phyloP scores from a whole-genome alignment of 2,888 invertebrate genomes.

The Cremastinae sp. region DNA sequence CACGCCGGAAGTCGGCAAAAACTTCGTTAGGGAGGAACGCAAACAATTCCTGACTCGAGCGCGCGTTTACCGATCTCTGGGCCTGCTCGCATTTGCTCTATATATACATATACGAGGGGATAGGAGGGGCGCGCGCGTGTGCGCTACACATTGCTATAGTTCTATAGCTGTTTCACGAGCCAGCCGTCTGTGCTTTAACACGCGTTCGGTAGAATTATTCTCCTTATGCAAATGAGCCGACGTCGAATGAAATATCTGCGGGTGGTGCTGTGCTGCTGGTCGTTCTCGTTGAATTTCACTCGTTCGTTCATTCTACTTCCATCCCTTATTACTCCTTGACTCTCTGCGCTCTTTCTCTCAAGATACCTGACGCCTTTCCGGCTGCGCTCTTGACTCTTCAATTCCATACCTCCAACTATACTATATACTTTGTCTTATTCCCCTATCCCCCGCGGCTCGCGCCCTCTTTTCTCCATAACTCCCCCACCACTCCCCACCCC shows the following conservation, averaged over 20 bases:
- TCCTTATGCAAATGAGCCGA: slow-evolving; percentile 72
- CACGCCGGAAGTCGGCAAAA: slow-evolving; percentile 71
- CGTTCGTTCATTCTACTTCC: slow-evolving; percentile 7
- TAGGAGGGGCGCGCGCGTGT: too few species aligned
- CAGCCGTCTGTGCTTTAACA: slow-evolving; percentile 61
- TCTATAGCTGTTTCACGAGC: slow-evolving; percentile 44
- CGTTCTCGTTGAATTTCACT: slow-evolving; percentile 45
- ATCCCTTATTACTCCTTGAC: neutral
- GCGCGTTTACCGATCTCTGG: slow-evolving; percentile 62
- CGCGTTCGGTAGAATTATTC: slow-evolving; percentile 69
- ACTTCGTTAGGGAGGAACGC: slow-evolving; percentile 75
- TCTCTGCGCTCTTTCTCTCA: slow-evolving; percentile 13
- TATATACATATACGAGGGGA: slow-evolving; percentile 1
- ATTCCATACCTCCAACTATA: slow-evolving; percentile 45
- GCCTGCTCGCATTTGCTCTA: slow-evolving; percentile 52
- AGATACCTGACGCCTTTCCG: slow-evolving; percentile 39
- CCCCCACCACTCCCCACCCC: too few species aligned
- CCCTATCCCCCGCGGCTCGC: slow-evolving; percentile 18
- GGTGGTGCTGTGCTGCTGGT: too few species aligned
- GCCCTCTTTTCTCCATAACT: neutral
- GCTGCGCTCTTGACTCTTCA: slow-evolving; percentile 22
- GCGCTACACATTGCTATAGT: slow-evolving; percentile 50
- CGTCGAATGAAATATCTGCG: slow-evolving; percentile 66
- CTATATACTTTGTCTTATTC: too few species aligned
- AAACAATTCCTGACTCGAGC: slow-evolving; percentile 70